phyloP scores from a whole-genome alignment of 2,797 vertebrate genomes.

The Hydrocynus forskahlii region DNA sequence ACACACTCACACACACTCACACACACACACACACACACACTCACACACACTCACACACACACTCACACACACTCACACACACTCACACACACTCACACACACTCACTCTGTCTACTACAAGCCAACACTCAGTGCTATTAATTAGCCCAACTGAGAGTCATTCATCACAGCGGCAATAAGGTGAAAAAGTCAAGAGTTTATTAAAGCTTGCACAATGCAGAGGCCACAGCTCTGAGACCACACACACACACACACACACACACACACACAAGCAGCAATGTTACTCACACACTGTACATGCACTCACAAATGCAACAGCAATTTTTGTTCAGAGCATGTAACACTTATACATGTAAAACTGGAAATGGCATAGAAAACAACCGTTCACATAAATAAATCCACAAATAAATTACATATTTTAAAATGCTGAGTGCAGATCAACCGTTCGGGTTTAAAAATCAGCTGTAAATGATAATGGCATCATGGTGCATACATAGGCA shows the following conservation, averaged over 20 bases:
- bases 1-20: conserved; percentile 71
- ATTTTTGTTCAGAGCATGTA: conserved; percentile 29
- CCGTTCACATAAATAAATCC: conserved; percentile 39
- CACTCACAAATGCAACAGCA: conserved; percentile 31
- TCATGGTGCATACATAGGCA: conserved; percentile 4
- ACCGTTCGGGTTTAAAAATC: conserved; percentile 1
- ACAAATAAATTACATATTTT: conserved; percentile 27
- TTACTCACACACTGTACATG: conserved; percentile 16
- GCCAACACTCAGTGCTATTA: conserved; percentile 72
- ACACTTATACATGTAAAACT: conserved; percentile 32
- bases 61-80: too few relatives aligned
- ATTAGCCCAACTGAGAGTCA: conserved; percentile 76
- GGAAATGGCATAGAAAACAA: conserved; percentile 14
- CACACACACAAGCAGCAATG: conserved; percentile 31
- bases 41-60: too few relatives aligned
- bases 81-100: too few relatives aligned
- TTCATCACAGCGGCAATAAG: conserved; percentile 78
- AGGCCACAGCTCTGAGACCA: conserved; percentile 24
- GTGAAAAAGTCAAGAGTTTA: conserved; percentile 84
- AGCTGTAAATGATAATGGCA: conserved; percentile 22
- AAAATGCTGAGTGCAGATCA: conserved; percentile 42
- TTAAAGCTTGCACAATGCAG: conserved; percentile 71
- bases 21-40: too few relatives aligned
- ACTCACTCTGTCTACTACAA: conserved; percentile 63
- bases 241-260: conserved; percentile 59